A percentile compares a stretch with the other conserved stretches of the same genome.
Evolutionary conservation across 2,888 invertebrate genomes (phyloP).

Genomic region (Diadegma fenestrale): DNA sequence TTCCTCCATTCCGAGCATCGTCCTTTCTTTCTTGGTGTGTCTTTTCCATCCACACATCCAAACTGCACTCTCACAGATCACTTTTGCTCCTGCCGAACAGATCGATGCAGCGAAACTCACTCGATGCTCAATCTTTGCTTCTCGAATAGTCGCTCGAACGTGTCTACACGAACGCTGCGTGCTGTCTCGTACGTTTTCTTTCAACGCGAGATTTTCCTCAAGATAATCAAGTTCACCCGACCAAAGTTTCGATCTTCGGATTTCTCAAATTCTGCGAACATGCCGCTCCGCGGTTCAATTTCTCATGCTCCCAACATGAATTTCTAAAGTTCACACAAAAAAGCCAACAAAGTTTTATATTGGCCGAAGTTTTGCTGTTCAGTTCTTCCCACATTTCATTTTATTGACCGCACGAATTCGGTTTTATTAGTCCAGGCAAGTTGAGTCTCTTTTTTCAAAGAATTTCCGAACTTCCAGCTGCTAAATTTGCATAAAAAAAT

Average conservation of each 20-base stretch:
- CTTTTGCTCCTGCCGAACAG: conserved; percentile 16
- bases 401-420: no score
- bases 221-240: background rate
- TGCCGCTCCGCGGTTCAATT: background rate
- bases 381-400: no score
- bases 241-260: conserved; percentile 3
- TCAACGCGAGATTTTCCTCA: conserved; percentile 4
- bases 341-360: no score
- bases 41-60: conserved; percentile 1
- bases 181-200: conserved; percentile 17
- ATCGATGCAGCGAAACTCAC: conserved; percentile 36
- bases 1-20: conserved; percentile 33
- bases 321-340: background rate
- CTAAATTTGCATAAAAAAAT: background rate
- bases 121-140: conserved; percentile 19
- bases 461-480: background rate
- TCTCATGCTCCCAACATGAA: background rate
- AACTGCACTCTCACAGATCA: conserved; percentile 8
- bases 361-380: no score
- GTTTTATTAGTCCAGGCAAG: background rate
- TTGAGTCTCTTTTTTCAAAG: background rate
- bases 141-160: background rate
- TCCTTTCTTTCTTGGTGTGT: background rate
- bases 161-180: background rate
- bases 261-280: background rate